phyloP scores from a whole-genome alignment of 1,140 invertebrate species.

The Microplitis mediator region DNA sequence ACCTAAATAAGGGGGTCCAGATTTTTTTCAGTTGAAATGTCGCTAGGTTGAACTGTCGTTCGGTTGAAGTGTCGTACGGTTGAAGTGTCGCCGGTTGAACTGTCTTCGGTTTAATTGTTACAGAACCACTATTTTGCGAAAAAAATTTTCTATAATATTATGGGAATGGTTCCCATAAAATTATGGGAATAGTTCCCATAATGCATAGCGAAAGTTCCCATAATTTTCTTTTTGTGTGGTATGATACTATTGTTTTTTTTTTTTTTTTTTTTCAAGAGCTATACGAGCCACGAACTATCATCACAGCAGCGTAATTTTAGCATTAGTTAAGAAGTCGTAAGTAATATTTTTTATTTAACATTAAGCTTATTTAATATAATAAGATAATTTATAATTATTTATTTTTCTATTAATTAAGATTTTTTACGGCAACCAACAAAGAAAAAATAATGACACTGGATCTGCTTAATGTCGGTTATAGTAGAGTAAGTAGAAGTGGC shows the following conservation, averaged over 20 bases:
- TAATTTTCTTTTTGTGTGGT: conserved; percentile 40
- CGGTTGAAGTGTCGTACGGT: too few relatives aligned
- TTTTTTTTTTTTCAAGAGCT: conserved; percentile 58
- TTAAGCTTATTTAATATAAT: conserved; percentile 42
- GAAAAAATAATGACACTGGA: conserved; percentile 71
- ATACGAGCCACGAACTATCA: conserved; percentile 70
- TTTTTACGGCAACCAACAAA: conserved; percentile 66
- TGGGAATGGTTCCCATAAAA: too few relatives aligned
- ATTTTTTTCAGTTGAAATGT: too few relatives aligned
- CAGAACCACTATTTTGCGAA: too few relatives aligned
- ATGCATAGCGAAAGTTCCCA: too few relatives aligned
- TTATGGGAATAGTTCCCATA: too few relatives aligned
- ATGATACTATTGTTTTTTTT: not conserved
- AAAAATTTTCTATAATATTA: too few relatives aligned
- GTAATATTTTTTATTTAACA: conserved; percentile 43
- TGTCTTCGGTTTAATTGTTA: too few relatives aligned
- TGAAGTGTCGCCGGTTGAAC: too few relatives aligned
- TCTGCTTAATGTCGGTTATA: conserved; percentile 74
- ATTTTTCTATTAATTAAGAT: conserved; percentile 58
- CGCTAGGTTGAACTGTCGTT: too few relatives aligned
- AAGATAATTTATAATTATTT: conserved; percentile 8
- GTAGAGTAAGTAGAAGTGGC: conserved; percentile 68
- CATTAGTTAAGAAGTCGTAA: conserved; percentile 75
- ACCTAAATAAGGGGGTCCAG: too few relatives aligned
- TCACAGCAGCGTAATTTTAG: conserved; percentile 72